Evolutionary conservation across 2,888 invertebrate genomes (phyloP), one percentile per base, ranked within the genome.

Genomic region (Morinoia aosen): DNA sequence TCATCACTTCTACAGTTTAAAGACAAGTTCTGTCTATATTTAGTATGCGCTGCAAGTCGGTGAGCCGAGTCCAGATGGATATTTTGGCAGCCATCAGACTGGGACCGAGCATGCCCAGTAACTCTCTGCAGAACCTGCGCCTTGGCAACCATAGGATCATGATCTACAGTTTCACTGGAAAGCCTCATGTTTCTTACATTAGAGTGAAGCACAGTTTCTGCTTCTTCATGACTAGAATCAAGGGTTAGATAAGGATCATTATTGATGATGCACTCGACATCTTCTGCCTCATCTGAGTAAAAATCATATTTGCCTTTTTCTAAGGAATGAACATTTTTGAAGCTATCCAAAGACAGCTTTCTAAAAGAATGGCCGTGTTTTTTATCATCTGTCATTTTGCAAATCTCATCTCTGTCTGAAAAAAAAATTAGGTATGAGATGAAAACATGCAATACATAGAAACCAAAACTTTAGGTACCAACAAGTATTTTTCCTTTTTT

Each of bases 31-130:
- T 93, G 93, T 10, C n/a, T 39, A 8, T 93, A 25, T 57, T 93
- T 39, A 93, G 57, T 33, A 12, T 93, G 93, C 2, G 48, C 19
- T 39, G 93, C 16, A 12, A 57, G 93, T 33, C 58, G 48, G 57
- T 93, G 93, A 93, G 93, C 57, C 0, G 93, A 39, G 14, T 57
- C 58, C n/a, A 39, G 56, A 11, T 93, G 93, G 19, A 93, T 93
- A 33, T 93, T 93, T 57, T 93, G 56, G 33, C 93, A 93, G 33
- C 93, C 93, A 33, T 93, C 93, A 93, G 93, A 93, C 93, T 93
- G 93, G 39, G 93, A 93, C 93, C 93, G 93, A 57, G 93, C 39
- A 48, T 93, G 93, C n/a, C 93, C 57, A 90, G 40, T 40, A 10
- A 33, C 33, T 76, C 25, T 76, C 33, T 76, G 76, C 76, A 76